These are phyloP conservation scores for Heterodera filipjevi DNA, from an alignment of 2,888 invertebrate genomes.

Conservation along the genomic window DNA sequence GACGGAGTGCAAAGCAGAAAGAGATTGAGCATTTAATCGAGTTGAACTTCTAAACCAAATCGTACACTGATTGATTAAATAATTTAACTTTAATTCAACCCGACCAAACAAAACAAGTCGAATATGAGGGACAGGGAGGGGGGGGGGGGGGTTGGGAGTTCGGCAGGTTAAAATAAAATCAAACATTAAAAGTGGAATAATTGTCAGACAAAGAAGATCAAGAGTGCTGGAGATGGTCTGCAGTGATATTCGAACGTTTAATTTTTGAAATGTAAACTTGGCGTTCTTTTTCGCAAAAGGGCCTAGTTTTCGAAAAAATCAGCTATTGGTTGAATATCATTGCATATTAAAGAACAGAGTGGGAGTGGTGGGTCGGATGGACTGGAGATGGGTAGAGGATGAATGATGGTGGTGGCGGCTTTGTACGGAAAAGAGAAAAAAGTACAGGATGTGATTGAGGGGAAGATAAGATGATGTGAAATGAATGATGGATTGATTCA, in stretches of 20 bases:
- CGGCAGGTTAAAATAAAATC: not conserved
- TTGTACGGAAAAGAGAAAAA: slow-evolving; percentile 12
- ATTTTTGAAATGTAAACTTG: not conserved
- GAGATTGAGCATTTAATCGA: not conserved
- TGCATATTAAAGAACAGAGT: not conserved
- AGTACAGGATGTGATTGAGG: not conserved
- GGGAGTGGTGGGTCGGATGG: not conserved
- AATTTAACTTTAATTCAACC: not conserved
- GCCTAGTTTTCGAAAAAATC: too few species aligned
- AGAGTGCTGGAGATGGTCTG: not conserved
- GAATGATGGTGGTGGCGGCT: not conserved
- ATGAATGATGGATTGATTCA: not conserved
- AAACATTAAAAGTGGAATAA: not conserved
- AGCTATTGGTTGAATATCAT: not conserved
- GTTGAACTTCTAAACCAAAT: not conserved
- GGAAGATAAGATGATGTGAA: not conserved
- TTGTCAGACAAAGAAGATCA: not conserved
- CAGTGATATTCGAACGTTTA: not conserved
- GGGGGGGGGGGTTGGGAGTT: not conserved
- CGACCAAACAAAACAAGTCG: not conserved
- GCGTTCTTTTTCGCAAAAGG: too few species aligned
- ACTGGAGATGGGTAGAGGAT: not conserved
- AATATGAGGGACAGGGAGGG: not conserved
- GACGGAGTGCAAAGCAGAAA: not conserved
- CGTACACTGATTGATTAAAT: not conserved